Evolutionary conservation across 2,113 vertebrate genomes (phyloP).

Genomic region (Cyprinodon brontotheroides): DNA sequence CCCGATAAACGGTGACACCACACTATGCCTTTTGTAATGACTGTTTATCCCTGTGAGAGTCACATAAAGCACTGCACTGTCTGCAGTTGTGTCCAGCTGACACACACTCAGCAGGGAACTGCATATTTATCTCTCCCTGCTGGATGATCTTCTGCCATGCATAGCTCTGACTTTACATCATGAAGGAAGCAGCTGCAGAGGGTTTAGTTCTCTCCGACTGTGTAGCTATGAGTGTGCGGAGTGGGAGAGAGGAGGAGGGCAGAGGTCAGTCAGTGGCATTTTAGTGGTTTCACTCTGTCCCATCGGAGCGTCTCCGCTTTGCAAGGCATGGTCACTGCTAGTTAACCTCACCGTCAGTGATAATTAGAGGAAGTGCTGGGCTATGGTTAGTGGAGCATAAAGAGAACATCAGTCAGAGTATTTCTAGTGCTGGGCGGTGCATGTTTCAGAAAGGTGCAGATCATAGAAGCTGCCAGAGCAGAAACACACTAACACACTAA

Average conservation of each 20-base stretch:
- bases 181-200: constrained; percentile 79
- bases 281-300: constrained; percentile 46
- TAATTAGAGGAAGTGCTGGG: constrained; percentile 61
- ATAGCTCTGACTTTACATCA: constrained; percentile 79
- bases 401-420: constrained; percentile 32
- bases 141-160: constrained; percentile 43
- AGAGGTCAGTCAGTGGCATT: constrained; percentile 51
- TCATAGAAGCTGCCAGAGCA: background rate
- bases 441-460: background rate
- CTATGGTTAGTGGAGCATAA: constrained; percentile 18
- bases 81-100: constrained; percentile 36
- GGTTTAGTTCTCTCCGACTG: constrained; percentile 56
- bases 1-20: constrained; percentile 27
- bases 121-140: constrained; percentile 63
- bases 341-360: constrained; percentile 62
- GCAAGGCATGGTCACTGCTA: constrained; percentile 41
- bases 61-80: constrained; percentile 54
- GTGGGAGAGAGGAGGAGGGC: constrained; percentile 14
- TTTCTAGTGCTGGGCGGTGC: background rate
- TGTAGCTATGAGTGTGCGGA: constrained; percentile 48
- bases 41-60: constrained; percentile 38
- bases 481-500: too few species aligned
- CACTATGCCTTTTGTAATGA: constrained; percentile 49
- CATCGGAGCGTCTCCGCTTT: constrained; percentile 40
- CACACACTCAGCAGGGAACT: constrained; percentile 48